These are phyloP conservation scores for Bufo gargarizans DNA, from an alignment of 2,113 vertebrate genomes.

Conservation along the genomic window DNA sequence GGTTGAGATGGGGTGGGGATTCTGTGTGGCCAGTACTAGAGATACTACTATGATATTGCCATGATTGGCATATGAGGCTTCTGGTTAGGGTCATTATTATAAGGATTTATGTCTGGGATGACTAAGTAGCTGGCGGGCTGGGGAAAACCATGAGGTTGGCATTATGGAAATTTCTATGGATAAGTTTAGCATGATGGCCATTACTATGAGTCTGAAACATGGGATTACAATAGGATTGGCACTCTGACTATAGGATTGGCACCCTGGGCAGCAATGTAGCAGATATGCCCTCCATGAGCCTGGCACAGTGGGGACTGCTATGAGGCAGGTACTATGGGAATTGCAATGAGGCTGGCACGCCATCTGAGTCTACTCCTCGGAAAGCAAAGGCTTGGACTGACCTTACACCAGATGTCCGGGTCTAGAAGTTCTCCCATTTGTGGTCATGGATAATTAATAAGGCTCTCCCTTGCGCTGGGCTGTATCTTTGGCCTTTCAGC, in stretches of 20 bases:
- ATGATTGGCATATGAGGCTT: too few species aligned
- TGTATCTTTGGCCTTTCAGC: not conserved
- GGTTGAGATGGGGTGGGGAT: not conserved
- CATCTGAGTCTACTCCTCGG: too few species aligned
- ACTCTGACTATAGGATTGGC: too few species aligned
- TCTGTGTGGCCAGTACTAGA: too few species aligned
- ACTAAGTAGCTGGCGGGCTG: too few species aligned
- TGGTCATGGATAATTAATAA: not conserved
- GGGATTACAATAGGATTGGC: too few species aligned
- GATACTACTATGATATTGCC: too few species aligned
- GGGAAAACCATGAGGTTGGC: not conserved
- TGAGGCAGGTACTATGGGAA: not conserved
- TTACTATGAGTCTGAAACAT: not conserved
- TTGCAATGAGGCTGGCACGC: not conserved
- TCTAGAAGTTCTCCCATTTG: not conserved
- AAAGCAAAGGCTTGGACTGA: too few species aligned
- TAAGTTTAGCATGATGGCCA: not conserved
- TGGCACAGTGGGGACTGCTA: not conserved
- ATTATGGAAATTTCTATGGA: not conserved
- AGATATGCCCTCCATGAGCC: too few species aligned
- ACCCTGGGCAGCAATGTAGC: too few species aligned
- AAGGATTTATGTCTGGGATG: not conserved
- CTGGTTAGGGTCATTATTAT: too few species aligned
- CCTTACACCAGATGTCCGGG: not conserved
- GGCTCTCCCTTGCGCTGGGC: not conserved